phyloP scores from a whole-genome alignment of 2,113 vertebrate species.

The Pseudopodoces humilis region DNA sequence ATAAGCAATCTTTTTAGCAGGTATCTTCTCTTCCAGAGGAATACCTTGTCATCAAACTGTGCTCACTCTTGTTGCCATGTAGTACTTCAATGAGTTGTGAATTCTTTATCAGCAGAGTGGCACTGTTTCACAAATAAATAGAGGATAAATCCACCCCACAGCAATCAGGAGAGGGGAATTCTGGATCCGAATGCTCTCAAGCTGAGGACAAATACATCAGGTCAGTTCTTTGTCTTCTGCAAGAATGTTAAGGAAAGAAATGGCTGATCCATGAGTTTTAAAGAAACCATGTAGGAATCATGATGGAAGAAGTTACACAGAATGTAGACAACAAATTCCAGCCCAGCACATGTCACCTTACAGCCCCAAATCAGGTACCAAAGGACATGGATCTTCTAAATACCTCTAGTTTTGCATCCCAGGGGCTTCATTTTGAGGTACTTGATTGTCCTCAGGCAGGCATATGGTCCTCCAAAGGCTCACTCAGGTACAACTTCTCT shows the following conservation, averaged over 20 bases:
- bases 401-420: not conserved
- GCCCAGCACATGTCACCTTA: not conserved
- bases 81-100: not conserved
- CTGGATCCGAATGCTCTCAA: not conserved
- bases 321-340: not conserved
- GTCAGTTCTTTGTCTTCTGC: not conserved
- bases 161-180: not conserved
- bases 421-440: not conserved
- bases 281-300: not conserved
- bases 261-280: fast-evolving
- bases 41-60: not conserved
- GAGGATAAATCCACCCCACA: not conserved
- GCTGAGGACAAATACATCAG: not conserved
- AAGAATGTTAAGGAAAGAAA: not conserved
- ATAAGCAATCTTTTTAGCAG: not conserved
- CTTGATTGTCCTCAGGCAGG: not conserved
- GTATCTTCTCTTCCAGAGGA: not conserved
- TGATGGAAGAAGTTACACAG: not conserved
- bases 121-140: not conserved
- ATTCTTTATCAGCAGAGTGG: not conserved
- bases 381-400: not conserved
- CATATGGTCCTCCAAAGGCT: not conserved
- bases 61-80: not conserved
- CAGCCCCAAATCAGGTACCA: not conserved
- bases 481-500: not conserved